Base-by-base conservation (phyloP, 1,140 invertebrate genomes). In the Armadillidium nasatum region DNA sequence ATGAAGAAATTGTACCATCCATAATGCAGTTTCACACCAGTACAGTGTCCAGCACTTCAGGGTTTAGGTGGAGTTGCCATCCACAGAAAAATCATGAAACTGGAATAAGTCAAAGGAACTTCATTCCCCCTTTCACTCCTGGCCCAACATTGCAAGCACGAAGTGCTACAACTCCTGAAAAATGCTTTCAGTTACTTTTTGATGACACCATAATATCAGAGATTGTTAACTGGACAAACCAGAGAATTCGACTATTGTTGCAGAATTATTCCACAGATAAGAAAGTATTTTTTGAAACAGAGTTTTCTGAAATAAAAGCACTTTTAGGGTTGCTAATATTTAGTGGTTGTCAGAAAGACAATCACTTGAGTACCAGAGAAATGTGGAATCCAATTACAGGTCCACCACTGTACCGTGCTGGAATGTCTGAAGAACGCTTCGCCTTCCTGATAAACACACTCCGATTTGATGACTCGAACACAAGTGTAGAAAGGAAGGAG, bases 391-490 rank as follows among this genome's bases (percentile, higher is more conserved):
- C 68, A n/a, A 67, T 43, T 9, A 44, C n/a, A 9, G 77, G 75
- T n/a, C 6, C 72, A 44, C 10, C 23, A 10, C 22, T 78, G 21
- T 77, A 78, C 75, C 75, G 33, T 50, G 67, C 66, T 9, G 77
- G 11, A 33, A 76, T 78, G 77, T 69, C 77, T 15, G 4, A 78
- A 50, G 60, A 11, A 44, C 3, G 77, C 13, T 77, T 78, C 70
- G 33, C n/a, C 0, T 78, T 67, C 74, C 6, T 78, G 15, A 7
- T 77, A 44, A 50, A 19, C 43, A 69, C 60, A 33, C 67, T 78
- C 22, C 68, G 81, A 21, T 83, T 83, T 74, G 80, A 83, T 76
- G 78, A 83, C 75, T 70, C 68, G 70, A 66, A 46, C 21, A 82
- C 79, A 60, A 73, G 81, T 23, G 23, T 33, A 21, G 68, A 71